Evolutionary conservation across 2,113 vertebrate genomes (phyloP), one percentile per base, ranked within the genome.

Genomic region (Piaya cayana): DNA sequence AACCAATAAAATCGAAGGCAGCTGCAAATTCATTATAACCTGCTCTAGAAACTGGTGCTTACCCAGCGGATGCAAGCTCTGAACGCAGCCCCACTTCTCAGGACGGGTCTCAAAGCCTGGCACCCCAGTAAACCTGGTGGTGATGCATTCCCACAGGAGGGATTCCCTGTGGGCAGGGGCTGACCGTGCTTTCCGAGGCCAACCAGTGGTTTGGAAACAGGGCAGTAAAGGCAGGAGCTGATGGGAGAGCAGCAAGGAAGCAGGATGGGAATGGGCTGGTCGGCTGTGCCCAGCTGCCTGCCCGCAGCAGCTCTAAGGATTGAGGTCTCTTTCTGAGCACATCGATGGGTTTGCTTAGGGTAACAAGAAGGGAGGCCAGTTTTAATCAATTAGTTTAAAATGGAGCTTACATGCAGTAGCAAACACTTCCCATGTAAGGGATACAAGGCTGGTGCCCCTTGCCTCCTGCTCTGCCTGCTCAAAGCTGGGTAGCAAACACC

Each of bases 271-370:
- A 65, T 0, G 29, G 30, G 39, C 60, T 63, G 72, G 21, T 11
- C 14, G 6, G 43, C 20, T 22, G 32, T 2, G 29, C 60, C 45
- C 19, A 5, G 72, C 72, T 14, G 7, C 67, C 63, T 5, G 22
- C 86, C 68, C 2, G 3, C 83, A 68, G 65, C 82, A 49, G 71
- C 62, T 62, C 23, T 47, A 30, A 70, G 92, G 90, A 93, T 80
- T 37, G 85, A 94, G 90, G 95, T 82, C 93, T 87, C 86, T 92
- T 74, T 21, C 75, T 52, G 84, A 90, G 92, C 89, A 75, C 91
- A 74, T 26, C 49, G 5, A 4, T 25, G 72, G 89, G 79, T 64
- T 71, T 93, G 90, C 47, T 75, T 13, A 25, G 88, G 95, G 90
- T 90, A 29, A 88, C 67, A 26, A 90, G 45, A 70, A 39, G 63